These are phyloP conservation scores for Metaphire vulgaris DNA, from an alignment of 1,140 invertebrate species.

Conservation along the genomic window DNA sequence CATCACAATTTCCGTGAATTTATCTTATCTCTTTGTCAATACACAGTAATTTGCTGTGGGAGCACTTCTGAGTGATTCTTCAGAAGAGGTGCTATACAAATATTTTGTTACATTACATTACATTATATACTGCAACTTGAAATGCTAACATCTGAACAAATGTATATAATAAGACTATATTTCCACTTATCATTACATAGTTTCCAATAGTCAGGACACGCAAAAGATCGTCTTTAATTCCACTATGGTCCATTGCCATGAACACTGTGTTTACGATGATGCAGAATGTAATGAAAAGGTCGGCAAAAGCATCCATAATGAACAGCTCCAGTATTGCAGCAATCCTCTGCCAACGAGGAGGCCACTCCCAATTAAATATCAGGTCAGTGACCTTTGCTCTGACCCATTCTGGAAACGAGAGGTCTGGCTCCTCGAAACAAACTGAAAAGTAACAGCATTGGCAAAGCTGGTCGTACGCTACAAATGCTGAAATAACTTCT, in stretches of 20 bases:
- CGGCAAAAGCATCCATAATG: conserved; percentile 95
- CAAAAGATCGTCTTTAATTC: conserved; percentile 63
- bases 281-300: conserved; percentile 93
- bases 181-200: conserved; percentile 38
- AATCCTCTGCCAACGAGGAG: conserved; percentile 57
- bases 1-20: too few species aligned
- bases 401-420: conserved; percentile 30
- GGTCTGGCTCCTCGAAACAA: conserved; percentile 11
- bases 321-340: conserved; percentile 67
- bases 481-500: too few species aligned
- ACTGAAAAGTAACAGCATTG: conserved; percentile 7
- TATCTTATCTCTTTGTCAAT: too few species aligned
- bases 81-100: too few species aligned
- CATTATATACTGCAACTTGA: too few species aligned
- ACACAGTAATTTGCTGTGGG: too few species aligned
- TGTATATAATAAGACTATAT: background rate
- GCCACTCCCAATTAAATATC: conserved; percentile 96
- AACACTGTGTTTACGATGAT: conserved; percentile 95
- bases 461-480: too few species aligned
- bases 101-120: too few species aligned
- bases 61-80: too few species aligned
- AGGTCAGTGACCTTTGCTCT: conserved; percentile 64
- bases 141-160: conserved; percentile 3
- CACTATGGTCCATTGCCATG: conserved; percentile 93
- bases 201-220: conserved; percentile 55